Evolutionary conservation across 2,888 invertebrate species (phyloP).

Genomic region (Gandaritis pyraliata): DNA sequence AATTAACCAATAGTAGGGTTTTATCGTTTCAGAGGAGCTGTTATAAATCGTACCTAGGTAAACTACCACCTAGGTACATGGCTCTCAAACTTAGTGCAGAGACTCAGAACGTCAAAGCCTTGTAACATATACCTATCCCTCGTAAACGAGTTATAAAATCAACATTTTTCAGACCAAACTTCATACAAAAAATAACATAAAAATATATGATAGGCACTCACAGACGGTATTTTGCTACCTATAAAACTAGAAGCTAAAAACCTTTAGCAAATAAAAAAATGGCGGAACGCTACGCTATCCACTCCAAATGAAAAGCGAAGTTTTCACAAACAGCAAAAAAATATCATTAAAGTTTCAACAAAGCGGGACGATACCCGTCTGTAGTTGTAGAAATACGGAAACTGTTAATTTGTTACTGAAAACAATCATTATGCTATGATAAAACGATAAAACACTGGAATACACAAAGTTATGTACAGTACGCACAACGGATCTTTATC

Average conservation of each 20-base stretch:
- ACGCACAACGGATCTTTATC: too few species aligned
- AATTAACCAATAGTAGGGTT: too few species aligned
- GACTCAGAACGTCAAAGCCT: too few species aligned
- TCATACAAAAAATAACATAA: neutral
- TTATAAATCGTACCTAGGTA: too few species aligned
- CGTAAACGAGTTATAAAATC: too few species aligned
- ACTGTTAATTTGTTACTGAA: conserved; percentile 1
- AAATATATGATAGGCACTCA: neutral
- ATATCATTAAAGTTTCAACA: conserved; percentile 16
- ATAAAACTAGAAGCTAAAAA: conserved; percentile 16
- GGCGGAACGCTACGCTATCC: conserved; percentile 15
- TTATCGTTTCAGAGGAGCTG: too few species aligned
- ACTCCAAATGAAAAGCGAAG: conserved; percentile 25
- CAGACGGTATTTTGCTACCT: neutral
- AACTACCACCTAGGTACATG: too few species aligned
- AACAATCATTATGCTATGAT: too few species aligned
- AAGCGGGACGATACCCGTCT: conserved; percentile 5
- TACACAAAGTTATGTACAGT: too few species aligned
- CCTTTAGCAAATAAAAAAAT: conserved; percentile 13
- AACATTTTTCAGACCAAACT: neutral
- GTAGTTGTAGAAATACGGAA: conserved; percentile 10
- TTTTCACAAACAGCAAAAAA: conserved; percentile 25
- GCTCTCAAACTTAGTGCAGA: too few species aligned
- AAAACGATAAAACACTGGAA: too few species aligned
- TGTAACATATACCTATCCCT: too few species aligned